These are phyloP conservation scores for Rallus limicola DNA, from an alignment of 2,113 vertebrate species.

Conservation along the genomic window DNA sequence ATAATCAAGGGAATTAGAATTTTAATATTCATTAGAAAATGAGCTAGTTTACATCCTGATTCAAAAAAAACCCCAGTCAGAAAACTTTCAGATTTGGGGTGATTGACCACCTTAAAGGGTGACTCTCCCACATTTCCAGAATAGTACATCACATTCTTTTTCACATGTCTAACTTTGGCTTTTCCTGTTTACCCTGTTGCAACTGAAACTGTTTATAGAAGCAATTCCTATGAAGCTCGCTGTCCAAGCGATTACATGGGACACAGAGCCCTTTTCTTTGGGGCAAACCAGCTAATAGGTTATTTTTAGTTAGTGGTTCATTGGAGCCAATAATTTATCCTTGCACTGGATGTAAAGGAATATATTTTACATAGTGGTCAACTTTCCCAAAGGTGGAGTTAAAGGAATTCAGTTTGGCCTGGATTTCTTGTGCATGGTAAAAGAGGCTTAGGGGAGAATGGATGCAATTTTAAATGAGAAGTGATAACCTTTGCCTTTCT, in stretches of 20 bases:
- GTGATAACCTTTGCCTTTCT: not conserved
- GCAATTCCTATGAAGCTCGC: slow-evolving; percentile 8
- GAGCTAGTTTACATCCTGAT: not conserved
- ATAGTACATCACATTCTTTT: not conserved
- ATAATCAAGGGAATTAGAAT: not conserved
- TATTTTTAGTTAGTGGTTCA: slow-evolving; percentile 46
- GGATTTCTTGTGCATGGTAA: not conserved
- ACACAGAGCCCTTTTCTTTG: slow-evolving; percentile 56
- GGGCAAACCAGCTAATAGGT: slow-evolving; percentile 29
- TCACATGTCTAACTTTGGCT: slow-evolving; percentile 53
- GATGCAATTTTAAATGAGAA: not conserved
- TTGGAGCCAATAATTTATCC: not conserved
- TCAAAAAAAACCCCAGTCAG: not conserved
- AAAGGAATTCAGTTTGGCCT: not conserved
- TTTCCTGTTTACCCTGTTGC: slow-evolving; percentile 64
- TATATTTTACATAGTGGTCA: not conserved
- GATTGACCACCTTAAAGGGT: not conserved
- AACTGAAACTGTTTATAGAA: slow-evolving; percentile 62
- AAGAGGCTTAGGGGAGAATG: not conserved
- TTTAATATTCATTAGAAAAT: not conserved
- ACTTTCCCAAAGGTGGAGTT: not conserved
- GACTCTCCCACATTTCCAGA: not conserved
- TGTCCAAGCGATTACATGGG: slow-evolving; percentile 34
- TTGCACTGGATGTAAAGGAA: not conserved
- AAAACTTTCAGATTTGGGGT: not conserved